A percentile compares a stretch with the other conserved stretches of the same genome.
These are phyloP conservation scores for Zygothrica quintamaculata DNA, from an alignment of 2,888 invertebrate genomes.

Conservation along the genomic window DNA sequence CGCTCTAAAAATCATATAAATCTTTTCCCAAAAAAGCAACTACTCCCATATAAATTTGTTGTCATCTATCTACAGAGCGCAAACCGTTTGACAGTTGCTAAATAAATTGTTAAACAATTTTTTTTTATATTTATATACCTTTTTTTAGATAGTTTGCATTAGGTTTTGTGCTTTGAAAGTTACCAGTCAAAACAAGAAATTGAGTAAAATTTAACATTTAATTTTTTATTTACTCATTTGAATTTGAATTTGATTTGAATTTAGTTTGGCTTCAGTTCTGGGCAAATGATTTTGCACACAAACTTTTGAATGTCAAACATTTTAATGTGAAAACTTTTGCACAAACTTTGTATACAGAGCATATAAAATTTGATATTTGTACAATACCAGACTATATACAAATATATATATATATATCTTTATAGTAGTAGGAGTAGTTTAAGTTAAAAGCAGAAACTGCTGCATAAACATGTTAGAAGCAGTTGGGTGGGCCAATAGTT, in stretches of 20 bases:
- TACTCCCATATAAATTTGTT: too few species aligned
- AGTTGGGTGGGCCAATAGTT: slow-evolving; percentile 1
- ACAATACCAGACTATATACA: not conserved
- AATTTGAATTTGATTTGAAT: slow-evolving; percentile 16
- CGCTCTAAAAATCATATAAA: too few species aligned
- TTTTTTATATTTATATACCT: too few species aligned
- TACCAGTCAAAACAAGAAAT: slow-evolving; percentile 7
- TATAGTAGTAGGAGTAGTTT: not conserved
- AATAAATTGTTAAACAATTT: slow-evolving; percentile 32
- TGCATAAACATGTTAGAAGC: slow-evolving; percentile 10
- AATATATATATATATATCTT: slow-evolving; percentile 6
- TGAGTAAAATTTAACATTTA: slow-evolving; percentile 19
- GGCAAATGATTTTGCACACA: slow-evolving; percentile 14
- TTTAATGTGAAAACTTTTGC: slow-evolving; percentile 39
- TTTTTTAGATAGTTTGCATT: not conserved
- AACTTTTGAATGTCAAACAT: slow-evolving; percentile 32
- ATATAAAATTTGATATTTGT: not conserved
- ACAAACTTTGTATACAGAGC: slow-evolving; percentile 12
- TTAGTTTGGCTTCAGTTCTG: slow-evolving; percentile 18
- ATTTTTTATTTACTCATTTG: slow-evolving; percentile 28
- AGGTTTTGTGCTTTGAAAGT: slow-evolving; percentile 9
- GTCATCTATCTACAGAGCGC: too few species aligned
- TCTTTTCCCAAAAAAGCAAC: too few species aligned
- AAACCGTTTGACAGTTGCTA: slow-evolving; percentile 29
- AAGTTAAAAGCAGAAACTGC: not conserved